A percentile compares a stretch with the other conserved stretches of the same genome.
Evolutionary conservation across 1,140 invertebrate species (phyloP).

Genomic region (Drosophila kohkoa): DNA sequence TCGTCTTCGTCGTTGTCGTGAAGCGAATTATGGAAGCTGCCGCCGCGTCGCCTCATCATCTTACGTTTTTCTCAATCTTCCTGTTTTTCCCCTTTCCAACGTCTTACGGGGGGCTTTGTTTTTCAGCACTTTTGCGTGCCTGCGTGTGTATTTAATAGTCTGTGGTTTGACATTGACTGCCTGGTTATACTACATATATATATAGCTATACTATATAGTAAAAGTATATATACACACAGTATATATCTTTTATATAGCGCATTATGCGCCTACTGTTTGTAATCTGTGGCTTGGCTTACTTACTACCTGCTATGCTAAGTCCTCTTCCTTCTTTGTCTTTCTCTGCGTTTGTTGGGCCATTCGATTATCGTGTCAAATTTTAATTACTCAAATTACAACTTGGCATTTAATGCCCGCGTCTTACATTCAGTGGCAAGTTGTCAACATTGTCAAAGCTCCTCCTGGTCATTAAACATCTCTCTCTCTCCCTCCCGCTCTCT

Average conservation of each 20-base stretch:
- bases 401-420: conserved; percentile 71
- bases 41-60: conserved; percentile 31
- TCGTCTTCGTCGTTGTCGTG: conserved; percentile 58
- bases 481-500: background rate
- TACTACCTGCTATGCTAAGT: conserved; percentile 22
- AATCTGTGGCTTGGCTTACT: conserved; percentile 50
- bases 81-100: conserved; percentile 10
- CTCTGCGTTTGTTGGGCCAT: conserved; percentile 15
- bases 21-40: conserved; percentile 80
- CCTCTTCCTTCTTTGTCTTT: background rate
- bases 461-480: conserved; percentile 72
- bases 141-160: conserved; percentile 83
- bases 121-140: conserved; percentile 79
- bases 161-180: conserved; percentile 80
- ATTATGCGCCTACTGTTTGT: conserved; percentile 66
- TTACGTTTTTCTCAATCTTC: conserved; percentile 9
- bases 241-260: conserved; percentile 41
- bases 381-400: conserved; percentile 81
- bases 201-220: conserved; percentile 28
- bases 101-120: conserved; percentile 61
- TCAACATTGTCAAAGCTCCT: conserved; percentile 68
- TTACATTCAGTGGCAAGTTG: conserved; percentile 65
- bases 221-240: conserved; percentile 41
- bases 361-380: conserved; percentile 82
- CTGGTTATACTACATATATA: conserved; percentile 38